Conservation (phyloP, 2,113 vertebrate genomes). For the Oncorhynchus nerka region DNA sequence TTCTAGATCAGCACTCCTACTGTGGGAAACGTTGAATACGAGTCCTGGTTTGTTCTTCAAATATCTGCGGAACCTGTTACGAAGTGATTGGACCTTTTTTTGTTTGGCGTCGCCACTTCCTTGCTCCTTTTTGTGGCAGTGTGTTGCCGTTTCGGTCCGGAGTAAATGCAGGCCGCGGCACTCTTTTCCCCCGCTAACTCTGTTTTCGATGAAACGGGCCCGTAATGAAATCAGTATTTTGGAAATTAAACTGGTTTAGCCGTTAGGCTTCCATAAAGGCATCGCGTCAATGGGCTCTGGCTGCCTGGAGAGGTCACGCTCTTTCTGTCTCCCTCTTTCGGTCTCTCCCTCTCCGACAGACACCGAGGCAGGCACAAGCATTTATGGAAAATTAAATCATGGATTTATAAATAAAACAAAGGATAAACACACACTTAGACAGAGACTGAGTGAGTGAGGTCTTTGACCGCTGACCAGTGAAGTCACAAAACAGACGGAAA, state of each 20-base stretch:
- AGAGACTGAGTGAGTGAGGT: too few species aligned
- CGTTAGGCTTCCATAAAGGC: slow-evolving; percentile 27
- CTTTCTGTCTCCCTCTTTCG: not conserved
- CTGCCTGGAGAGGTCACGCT: not conserved
- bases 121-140: not conserved
- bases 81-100: not conserved
- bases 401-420: slow-evolving; percentile 61
- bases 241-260: slow-evolving; percentile 53
- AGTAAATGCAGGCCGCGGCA: not conserved
- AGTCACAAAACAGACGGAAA: not conserved
- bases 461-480: too few species aligned
- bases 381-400: slow-evolving; percentile 37
- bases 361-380: slow-evolving; percentile 7
- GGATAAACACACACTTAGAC: slow-evolving; percentile 13
- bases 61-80: not conserved
- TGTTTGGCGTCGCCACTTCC: too few species aligned
- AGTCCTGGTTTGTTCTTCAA: not conserved
- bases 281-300: slow-evolving; percentile 15
- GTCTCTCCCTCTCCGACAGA: slow-evolving; percentile 3
- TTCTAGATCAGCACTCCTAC: too few species aligned
- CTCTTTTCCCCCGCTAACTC: slow-evolving; percentile 32
- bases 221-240: slow-evolving; percentile 50
- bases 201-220: slow-evolving; percentile 42
- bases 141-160: not conserved
- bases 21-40: not conserved